Evolutionary conservation across 2,888 invertebrate species (phyloP), one percentile per base, ranked within the genome.

Genomic region (Brenthis ino): DNA sequence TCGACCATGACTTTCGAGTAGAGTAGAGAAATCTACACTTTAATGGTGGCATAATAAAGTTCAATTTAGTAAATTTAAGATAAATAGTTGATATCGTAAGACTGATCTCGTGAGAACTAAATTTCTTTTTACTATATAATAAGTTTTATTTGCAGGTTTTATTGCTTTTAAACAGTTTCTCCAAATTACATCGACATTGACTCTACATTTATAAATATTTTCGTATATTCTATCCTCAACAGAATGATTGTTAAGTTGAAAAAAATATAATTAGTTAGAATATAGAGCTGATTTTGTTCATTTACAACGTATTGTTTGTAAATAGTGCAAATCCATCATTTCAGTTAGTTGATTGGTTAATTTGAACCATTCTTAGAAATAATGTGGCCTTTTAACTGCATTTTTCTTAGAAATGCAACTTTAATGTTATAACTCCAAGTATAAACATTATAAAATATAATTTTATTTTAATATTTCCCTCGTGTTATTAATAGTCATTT

Each of bases 341-440:
- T 75, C 61, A 68, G 65, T 75, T 76, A 78, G 57, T 68, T 70
- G 58, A 64, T 74, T 74, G 64, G 76, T 76, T 76, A 77, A 76
- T 71, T 76, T 76, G 71, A 74, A 72, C 71, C 54, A 60, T 75
- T 71, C 72, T 70, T 47, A 68, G 72, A 71, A 74, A 68, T 51
- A 57, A 28, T 60, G n/a, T 64, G 53, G 66, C 65, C 66, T 54
- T 56, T 57, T 48, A 56, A 48, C 57, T 60, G 20, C 16, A 20
- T 47, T 48, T 28, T 24, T n/a, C 43, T 43, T 16, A 28, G 28
- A 28, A 20, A 48, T 6, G 14, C 6, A 48, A 58, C 48, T 48
- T 20, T 20, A 20, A 11, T 1, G 43, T 16, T 43, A 43, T 43
- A 8, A 43, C 37, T 43, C 1, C 1, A 37, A 8, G 8, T 8